Percentiles rank a stretch among this genome's conserved stretches.
phyloP scores from a whole-genome alignment of 2,797 vertebrate genomes.

The Falco naumanni region DNA sequence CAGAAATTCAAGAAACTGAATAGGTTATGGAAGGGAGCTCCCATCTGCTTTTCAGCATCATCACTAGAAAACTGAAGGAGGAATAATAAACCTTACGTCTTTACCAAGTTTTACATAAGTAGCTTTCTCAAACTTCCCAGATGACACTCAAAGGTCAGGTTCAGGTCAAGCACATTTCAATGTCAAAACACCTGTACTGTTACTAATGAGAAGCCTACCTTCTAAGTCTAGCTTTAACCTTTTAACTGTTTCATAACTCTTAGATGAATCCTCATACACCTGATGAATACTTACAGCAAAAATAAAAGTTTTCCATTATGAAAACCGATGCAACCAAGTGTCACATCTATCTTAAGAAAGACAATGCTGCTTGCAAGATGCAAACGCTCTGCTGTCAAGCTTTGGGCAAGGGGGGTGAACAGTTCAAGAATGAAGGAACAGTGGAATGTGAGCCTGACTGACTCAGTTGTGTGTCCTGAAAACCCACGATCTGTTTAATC shows the following conservation, averaged over 20 bases:
- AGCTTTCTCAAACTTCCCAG: background rate
- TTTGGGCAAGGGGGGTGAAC: background rate
- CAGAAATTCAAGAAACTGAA: background rate
- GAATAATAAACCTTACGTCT: background rate
- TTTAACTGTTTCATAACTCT: background rate
- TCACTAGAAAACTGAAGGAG: background rate
- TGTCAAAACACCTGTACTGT: background rate
- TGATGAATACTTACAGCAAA: background rate
- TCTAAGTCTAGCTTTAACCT: background rate
- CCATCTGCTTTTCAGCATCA: background rate
- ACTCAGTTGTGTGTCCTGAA: background rate
- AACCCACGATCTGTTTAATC: background rate
- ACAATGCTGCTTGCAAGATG: background rate
- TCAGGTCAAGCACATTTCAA: background rate
- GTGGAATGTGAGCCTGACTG: background rate
- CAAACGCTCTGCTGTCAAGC: background rate
- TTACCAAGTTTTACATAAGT: background rate
- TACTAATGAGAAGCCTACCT: background rate
- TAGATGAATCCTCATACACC: background rate
- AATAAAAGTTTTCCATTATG: background rate
- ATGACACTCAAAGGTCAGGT: background rate
- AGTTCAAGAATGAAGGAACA: background rate
- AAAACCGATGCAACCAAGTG: background rate
- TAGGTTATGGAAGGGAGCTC: background rate
- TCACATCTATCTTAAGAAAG: background rate